A percentile compares a stretch with the other conserved stretches of the same genome.
phyloP scores from a whole-genome alignment of 2,113 vertebrate genomes.

The Entelurus aequoreus region DNA sequence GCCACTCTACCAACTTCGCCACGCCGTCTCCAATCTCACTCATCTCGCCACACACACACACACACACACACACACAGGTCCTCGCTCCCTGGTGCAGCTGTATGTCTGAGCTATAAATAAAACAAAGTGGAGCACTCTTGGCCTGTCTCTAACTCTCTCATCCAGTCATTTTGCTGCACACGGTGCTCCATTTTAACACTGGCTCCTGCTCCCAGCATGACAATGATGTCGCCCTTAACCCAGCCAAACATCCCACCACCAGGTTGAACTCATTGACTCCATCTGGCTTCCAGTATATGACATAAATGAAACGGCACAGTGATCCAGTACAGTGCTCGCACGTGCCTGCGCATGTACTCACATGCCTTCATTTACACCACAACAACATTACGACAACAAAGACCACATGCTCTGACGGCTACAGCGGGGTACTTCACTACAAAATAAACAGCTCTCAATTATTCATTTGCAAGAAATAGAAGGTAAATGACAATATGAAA shows the following conservation, averaged over 20 bases:
- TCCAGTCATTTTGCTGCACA: conserved; percentile 29
- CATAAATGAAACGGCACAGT: not conserved
- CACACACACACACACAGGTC: not conserved
- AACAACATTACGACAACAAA: conserved; percentile 43
- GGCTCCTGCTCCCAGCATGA: conserved; percentile 37
- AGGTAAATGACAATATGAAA: no score
- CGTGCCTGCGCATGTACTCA: conserved; percentile 28
- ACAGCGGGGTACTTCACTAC: not conserved
- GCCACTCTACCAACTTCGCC: no score
- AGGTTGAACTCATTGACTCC: conserved; percentile 13
- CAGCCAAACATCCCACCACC: conserved; percentile 56
- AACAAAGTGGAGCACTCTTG: conserved; percentile 55
- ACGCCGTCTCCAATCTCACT: conserved; percentile 8
- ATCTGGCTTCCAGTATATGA: not conserved
- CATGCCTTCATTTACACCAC: conserved; percentile 39
- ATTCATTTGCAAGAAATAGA: no score
- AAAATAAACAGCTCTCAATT: no score
- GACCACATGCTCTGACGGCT: conserved; percentile 5
- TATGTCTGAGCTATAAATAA: conserved; percentile 61
- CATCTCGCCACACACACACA: not conserved
- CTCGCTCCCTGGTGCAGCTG: conserved; percentile 12
- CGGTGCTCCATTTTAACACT: conserved; percentile 45
- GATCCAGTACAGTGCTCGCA: conserved; percentile 3
- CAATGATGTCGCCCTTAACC: conserved; percentile 39
- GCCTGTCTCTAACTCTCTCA: conserved; percentile 20